Evolutionary conservation across 2,888 invertebrate species (phyloP), one percentile per base, ranked within the genome.

Genomic region (Xestia rhomboidea): DNA sequence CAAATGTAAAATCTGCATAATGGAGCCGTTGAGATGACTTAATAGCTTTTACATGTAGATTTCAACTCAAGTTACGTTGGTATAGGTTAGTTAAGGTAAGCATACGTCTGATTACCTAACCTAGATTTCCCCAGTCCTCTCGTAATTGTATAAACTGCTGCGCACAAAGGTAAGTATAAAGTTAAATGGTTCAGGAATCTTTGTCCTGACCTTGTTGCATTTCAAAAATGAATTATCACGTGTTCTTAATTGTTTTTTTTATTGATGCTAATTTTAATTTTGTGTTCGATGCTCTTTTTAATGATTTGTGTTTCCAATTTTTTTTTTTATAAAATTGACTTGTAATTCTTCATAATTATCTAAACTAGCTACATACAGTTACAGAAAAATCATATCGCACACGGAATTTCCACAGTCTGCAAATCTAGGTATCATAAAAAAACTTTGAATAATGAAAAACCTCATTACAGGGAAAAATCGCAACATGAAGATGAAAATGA

Each of bases 21-120:
- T 30, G 24, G 4, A 54, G 24, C 68, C 41, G 27, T 67, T 51
- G 41, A 51, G 27, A 54, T 73, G 67, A 7, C 41, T 73, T 73
- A 73, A 73, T 67, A 54, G 51, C 67, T 73, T 73, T 30, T 27
- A 18, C 67, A 73, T 73, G 73, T 51, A 73, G 41, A 68, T 67
- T 46, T 11, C 27, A 64, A 72, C 46, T 63, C 24, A 64, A 72
- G 38, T 41, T 38, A 24, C 27, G 27, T 63, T 63, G 8, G 8
- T 15, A 41, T n/a, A 64, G 60, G 62, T 21, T 64, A 46, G 71
- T 34, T 30, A 62, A 24, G n/a, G 10, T 34, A 30, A 41, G 21
- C n/a, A 27, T 72, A 38, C 13, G 38, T 38, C 27, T 38, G 38
- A 49, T 66, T 49, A 41, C 41, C 10, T 38, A 49, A 10, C 63